Evolutionary conservation across 2,797 vertebrate species (phyloP).

Genomic region (Stomatorhinus walkeri): DNA sequence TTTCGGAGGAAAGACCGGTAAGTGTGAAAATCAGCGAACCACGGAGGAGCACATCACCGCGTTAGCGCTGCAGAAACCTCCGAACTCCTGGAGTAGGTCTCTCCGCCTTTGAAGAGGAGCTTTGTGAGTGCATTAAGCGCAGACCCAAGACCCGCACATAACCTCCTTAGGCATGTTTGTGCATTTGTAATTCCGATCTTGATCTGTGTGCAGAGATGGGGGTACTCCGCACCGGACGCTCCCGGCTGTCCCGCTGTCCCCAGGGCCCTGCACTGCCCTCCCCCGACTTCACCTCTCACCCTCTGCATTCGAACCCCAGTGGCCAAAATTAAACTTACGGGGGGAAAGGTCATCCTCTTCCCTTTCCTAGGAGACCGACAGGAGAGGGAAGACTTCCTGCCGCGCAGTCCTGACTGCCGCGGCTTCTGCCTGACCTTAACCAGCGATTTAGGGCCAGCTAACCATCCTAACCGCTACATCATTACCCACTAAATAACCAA

Average conservation of each 20-base stretch:
- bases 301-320: neutral
- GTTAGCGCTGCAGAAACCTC: neutral
- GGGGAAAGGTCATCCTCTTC: neutral
- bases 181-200: conserved; percentile 11
- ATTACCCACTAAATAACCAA: neutral
- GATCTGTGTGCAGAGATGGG: neutral
- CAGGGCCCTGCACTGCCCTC: neutral
- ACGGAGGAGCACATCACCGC: neutral
- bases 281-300: neutral
- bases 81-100: neutral
- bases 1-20: neutral
- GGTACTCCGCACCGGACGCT: neutral
- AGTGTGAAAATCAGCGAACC: neutral
- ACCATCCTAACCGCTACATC: neutral
- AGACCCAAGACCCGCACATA: neutral
- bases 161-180: neutral
- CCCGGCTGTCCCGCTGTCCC: neutral
- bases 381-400: neutral
- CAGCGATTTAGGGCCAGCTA: neutral
- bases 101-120: neutral
- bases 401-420: neutral
- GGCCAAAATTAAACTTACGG: neutral
- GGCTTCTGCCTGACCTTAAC: conserved; percentile 5
- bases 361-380: neutral
- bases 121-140: neutral